A percentile compares a stretch with the other conserved stretches of the same genome.
phyloP scores from a whole-genome alignment of 2,888 invertebrate species.

The Steromphala cineraria region DNA sequence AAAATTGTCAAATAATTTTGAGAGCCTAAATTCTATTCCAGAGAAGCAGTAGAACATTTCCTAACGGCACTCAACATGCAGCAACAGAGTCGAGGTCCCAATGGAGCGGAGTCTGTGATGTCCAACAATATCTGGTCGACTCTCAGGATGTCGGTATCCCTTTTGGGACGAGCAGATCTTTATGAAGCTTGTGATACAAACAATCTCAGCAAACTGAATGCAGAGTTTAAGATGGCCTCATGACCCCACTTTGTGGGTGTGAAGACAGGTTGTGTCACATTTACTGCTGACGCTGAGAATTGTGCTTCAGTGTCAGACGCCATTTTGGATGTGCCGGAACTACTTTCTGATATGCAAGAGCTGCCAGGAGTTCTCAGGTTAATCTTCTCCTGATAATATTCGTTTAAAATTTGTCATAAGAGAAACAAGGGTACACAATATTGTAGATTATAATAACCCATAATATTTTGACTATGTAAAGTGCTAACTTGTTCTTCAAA shows the following conservation, averaged over 20 bases:
- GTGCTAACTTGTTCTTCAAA: too few species aligned
- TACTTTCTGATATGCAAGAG: background rate
- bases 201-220: conserved; percentile 72
- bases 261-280: background rate
- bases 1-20: too few species aligned
- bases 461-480: too few species aligned
- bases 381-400: conserved; percentile 24
- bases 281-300: background rate
- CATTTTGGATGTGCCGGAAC: background rate
- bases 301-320: background rate
- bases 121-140: conserved; percentile 97
- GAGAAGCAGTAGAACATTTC: conserved; percentile 96
- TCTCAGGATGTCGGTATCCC: conserved; percentile 88
- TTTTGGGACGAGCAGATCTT: conserved; percentile 82
- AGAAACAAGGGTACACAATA: too few species aligned
- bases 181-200: conserved; percentile 78
- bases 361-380: conserved; percentile 24
- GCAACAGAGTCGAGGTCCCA: conserved; percentile 81
- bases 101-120: conserved; percentile 79
- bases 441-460: too few species aligned
- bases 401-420: too few species aligned
- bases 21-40: conserved; percentile 71
- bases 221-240: conserved; percentile 69
- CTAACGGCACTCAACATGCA: conserved; percentile 94
- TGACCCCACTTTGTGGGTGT: conserved; percentile 5